Percentiles rank a stretch among this genome's conserved stretches.
These are phyloP conservation scores for Lasius platythorax DNA, from an alignment of 2,888 invertebrate species.

Conservation along the genomic window DNA sequence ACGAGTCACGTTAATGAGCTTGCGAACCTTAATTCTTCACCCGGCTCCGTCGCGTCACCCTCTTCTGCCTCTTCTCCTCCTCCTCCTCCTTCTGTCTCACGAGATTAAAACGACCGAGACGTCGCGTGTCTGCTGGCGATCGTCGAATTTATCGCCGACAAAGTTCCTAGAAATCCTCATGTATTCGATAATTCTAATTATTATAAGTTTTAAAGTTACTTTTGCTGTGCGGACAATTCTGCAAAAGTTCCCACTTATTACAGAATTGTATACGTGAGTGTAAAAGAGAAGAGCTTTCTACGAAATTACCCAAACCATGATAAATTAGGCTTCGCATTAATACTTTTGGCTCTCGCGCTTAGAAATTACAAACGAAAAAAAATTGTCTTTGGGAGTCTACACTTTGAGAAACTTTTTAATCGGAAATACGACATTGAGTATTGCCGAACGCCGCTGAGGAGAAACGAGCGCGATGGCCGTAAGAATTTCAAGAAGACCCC, in stretches of 20 bases:
- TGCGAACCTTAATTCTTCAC: slow-evolving; percentile 72
- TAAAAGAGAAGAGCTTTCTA: not conserved
- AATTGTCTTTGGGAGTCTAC: not conserved
- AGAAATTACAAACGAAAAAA: slow-evolving; percentile 16
- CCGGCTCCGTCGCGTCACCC: slow-evolving; percentile 53
- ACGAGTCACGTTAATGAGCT: slow-evolving; percentile 79
- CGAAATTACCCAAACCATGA: not conserved
- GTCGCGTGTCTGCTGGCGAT: slow-evolving; percentile 46
- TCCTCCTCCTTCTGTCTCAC: slow-evolving; percentile 51
- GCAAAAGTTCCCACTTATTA: not conserved
- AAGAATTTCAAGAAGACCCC: slow-evolving; percentile 73
- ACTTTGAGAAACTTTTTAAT: not conserved
- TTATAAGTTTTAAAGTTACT: not conserved
- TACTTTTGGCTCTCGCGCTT: not conserved
- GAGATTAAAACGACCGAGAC: slow-evolving; percentile 61
- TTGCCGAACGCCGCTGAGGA: slow-evolving; percentile 39
- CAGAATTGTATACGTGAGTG: not conserved
- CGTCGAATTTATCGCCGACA: slow-evolving; percentile 23
- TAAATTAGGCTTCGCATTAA: not conserved
- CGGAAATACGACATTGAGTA: not conserved
- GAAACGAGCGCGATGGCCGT: slow-evolving; percentile 46
- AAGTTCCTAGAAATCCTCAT: slow-evolving; percentile 12
- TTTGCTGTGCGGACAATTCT: not conserved
- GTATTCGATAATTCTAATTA: not conserved
- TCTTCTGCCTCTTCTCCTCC: slow-evolving; percentile 46